Conservation (phyloP, 2,113 vertebrate species). For the Clarias gariepinus region DNA sequence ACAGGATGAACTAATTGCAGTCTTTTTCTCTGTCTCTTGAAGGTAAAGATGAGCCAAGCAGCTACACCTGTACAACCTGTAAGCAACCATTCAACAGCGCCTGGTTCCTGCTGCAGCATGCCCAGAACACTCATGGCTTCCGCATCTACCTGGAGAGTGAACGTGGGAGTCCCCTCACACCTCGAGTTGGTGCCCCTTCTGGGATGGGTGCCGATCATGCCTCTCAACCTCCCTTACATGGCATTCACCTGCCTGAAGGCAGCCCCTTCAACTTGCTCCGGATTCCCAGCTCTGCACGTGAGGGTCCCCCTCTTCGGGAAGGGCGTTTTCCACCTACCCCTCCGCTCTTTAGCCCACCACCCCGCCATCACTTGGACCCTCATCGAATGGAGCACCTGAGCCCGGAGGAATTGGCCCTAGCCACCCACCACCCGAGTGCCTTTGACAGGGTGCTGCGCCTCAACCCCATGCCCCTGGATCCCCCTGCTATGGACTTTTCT, state of each 20-base stretch:
- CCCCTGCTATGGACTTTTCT: slow-evolving; percentile 99
- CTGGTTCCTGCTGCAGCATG: slow-evolving; percentile 99
- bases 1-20: not conserved
- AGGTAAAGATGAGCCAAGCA: slow-evolving; percentile 99
- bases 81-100: slow-evolving; percentile 99
- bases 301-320: slow-evolving; percentile 83
- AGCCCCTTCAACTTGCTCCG: slow-evolving; percentile 99
- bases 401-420: slow-evolving; percentile 97
- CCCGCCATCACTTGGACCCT: slow-evolving; percentile 96
- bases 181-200: slow-evolving; percentile 94
- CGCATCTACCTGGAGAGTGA: slow-evolving; percentile 99
- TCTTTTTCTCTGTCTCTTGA: slow-evolving; percentile 68
- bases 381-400: slow-evolving; percentile 97
- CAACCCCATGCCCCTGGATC: slow-evolving; percentile 98
- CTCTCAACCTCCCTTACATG: slow-evolving; percentile 96
- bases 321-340: slow-evolving; percentile 96
- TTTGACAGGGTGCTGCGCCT: slow-evolving; percentile 99
- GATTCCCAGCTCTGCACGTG: slow-evolving; percentile 93
- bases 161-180: slow-evolving; percentile 96
- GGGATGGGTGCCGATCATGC: slow-evolving; percentile 93
- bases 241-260: slow-evolving; percentile 98
- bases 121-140: slow-evolving; percentile 99
- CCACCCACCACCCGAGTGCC: slow-evolving; percentile 99
- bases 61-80: slow-evolving; percentile 99
- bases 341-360: slow-evolving; percentile 97